Evolutionary conservation across 2,113 vertebrate genomes (phyloP), one percentile per base, ranked within the genome.

Genomic region (Scomber japonicus): DNA sequence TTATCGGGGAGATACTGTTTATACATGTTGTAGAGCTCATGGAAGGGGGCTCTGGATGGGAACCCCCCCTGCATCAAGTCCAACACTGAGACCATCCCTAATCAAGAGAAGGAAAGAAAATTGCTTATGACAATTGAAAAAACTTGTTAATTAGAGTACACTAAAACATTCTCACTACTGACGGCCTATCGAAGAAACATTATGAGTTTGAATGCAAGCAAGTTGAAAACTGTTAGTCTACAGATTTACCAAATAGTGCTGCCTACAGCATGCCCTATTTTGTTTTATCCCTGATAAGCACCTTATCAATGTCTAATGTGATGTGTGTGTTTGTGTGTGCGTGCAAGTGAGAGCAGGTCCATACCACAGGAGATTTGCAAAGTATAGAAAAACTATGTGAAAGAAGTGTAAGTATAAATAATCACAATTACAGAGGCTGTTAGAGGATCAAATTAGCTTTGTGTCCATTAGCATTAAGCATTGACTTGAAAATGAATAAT

Each of bases 61-160:
- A 99, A 99, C 10, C 98, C 98, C 0, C 98, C 98, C 88, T 99
- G 98, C 98, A 99, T 99, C 86, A 99, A 93, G 89, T 99, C 98
- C 94, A 99, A 88, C 83, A 99, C 98, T 3, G 98, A 99, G 81
- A 99, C 98, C 98, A 99, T 99, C 31, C 98, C 98, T 99, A 86
- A 50, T 14, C 55, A 65, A 48, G 49, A 67, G 3, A 72, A 66
- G 77, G 54, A 51, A 21, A 24, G 30, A 21, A 57, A 53, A 54
- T 53, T 40, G 16, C 21, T 44, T 8, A 14, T 17, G 5, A 50
- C 1, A 70, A 8, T 13, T 17, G 21, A 65, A 31, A 19, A 13
- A 8, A 11, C 6, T 4, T 45, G 7, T 61, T 24, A 21, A 70
- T 49, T 13, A 31, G 1, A 78, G 8, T 4, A 27, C 44, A 71